These are phyloP conservation scores for Chrysina gloriosa DNA, from an alignment of 2,888 invertebrate genomes.

Conservation along the genomic window DNA sequence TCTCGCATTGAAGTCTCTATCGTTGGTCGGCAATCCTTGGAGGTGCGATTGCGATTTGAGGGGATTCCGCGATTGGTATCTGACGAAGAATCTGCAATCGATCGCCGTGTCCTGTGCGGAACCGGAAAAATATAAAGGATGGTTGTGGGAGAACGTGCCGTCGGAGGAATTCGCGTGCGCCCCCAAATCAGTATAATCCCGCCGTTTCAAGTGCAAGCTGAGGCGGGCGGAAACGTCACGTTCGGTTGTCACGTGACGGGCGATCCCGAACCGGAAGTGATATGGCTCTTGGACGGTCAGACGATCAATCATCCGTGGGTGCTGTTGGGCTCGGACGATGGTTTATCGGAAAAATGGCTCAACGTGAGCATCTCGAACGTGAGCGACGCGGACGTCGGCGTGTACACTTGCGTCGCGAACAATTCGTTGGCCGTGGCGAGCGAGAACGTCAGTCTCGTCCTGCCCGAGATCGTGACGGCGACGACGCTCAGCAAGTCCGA, in stretches of 20 bases:
- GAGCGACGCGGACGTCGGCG: constrained; percentile 84
- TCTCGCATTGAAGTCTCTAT: constrained; percentile 82
- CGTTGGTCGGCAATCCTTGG: constrained; percentile 89
- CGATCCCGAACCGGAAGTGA: constrained; percentile 85
- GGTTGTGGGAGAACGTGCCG: constrained; percentile 81
- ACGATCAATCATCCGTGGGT: constrained; percentile 69
- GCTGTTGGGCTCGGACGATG: constrained; percentile 27
- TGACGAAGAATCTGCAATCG: constrained; percentile 78
- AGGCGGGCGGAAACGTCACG: constrained; percentile 84
- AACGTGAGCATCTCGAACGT: constrained; percentile 87
- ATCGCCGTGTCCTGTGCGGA: constrained; percentile 79
- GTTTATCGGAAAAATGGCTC: constrained; percentile 71
- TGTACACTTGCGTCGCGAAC: constrained; percentile 84
- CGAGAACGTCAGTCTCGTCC: constrained; percentile 73
- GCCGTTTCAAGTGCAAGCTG: constrained; percentile 72
- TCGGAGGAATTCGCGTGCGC: constrained; percentile 85
- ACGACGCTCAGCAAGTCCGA: constrained; percentile 82
- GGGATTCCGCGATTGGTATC: constrained; percentile 86
- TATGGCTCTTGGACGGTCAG: constrained; percentile 84
- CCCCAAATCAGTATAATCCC: constrained; percentile 67
- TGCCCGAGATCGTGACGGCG: constrained; percentile 78
- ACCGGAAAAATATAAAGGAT: constrained; percentile 76
- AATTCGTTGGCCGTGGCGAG: constrained; percentile 74
- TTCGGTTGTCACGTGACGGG: constrained; percentile 85
- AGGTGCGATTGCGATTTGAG: constrained; percentile 88